A percentile compares a stretch with the other conserved stretches of the same genome.
Conservation (phyloP, 2,888 invertebrate species). For the Taphrorychus bicolor region DNA sequence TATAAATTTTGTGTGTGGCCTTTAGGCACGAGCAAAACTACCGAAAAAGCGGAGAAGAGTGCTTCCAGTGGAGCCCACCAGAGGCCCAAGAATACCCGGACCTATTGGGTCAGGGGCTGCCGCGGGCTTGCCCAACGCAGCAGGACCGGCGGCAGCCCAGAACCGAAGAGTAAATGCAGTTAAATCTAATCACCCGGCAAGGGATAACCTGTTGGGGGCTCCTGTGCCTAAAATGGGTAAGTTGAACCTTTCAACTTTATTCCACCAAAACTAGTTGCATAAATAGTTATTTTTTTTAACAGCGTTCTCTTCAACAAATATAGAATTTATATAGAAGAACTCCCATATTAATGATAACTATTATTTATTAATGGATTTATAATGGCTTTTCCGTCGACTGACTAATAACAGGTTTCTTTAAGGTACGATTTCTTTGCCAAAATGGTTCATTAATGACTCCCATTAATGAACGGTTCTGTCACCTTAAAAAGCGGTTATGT, state of each 20-base stretch:
- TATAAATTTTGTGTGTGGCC: neutral
- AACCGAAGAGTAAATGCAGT: constrained; percentile 86
- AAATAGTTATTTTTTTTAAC: neutral
- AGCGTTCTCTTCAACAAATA: neutral
- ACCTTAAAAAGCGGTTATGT: no score
- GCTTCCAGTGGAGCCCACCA: constrained; percentile 91
- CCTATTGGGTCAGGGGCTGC: constrained; percentile 49
- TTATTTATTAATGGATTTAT: no score
- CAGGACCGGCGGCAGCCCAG: constrained; percentile 66
- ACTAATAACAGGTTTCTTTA: no score
- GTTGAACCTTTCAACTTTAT: constrained; percentile 9
- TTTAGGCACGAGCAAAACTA: constrained; percentile 94
- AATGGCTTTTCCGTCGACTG: no score
- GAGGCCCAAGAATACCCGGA: constrained; percentile 70
- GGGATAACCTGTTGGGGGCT: constrained; percentile 69
- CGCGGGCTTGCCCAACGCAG: constrained; percentile 55
- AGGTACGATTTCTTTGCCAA: no score
- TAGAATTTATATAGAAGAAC: neutral
- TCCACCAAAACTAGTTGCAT: neutral
- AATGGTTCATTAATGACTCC: no score
- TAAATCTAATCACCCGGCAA: constrained; percentile 81
- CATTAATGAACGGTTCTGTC: no score
- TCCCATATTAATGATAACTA: neutral
- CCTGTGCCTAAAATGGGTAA: constrained; percentile 73
- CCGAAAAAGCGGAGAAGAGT: constrained; percentile 98